phyloP scores from a whole-genome alignment of 2,113 vertebrate genomes.

The Dicaeum eximium region DNA sequence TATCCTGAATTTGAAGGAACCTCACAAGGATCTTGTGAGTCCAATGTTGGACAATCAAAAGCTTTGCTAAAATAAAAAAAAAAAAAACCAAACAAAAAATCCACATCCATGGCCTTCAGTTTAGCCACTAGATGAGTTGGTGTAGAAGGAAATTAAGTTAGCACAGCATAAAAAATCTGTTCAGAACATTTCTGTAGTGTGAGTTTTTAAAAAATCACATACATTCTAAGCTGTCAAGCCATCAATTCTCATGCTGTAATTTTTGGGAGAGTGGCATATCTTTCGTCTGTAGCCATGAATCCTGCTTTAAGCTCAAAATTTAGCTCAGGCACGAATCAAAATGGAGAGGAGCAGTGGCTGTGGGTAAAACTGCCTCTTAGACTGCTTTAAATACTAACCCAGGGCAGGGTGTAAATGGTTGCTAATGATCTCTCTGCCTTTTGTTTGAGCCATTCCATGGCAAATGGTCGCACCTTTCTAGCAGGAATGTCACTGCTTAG shows the following conservation, averaged over 20 bases:
- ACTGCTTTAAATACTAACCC: background rate
- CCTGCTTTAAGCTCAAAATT: background rate
- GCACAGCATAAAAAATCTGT: background rate
- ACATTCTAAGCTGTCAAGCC: background rate
- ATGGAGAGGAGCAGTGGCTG: background rate
- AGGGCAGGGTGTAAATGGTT: background rate
- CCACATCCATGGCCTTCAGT: background rate
- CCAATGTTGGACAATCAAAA: background rate
- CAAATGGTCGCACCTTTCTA: background rate
- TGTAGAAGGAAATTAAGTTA: background rate
- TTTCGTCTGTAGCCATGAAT: background rate
- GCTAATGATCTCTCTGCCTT: background rate
- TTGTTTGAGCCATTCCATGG: background rate
- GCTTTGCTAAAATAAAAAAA: background rate
- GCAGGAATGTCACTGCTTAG: background rate
- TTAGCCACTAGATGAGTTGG: background rate
- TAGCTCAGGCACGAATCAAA: background rate
- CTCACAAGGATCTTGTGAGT: background rate
- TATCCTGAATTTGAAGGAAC: background rate
- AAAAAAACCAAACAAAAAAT: accelerated
- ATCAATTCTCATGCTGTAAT: background rate
- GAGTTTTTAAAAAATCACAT: background rate
- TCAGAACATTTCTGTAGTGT: background rate
- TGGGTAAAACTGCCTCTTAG: background rate
- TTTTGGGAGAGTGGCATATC: background rate